Evolutionary conservation across 2,797 vertebrate genomes (phyloP).

Genomic region (Eulemur coronatus): DNA sequence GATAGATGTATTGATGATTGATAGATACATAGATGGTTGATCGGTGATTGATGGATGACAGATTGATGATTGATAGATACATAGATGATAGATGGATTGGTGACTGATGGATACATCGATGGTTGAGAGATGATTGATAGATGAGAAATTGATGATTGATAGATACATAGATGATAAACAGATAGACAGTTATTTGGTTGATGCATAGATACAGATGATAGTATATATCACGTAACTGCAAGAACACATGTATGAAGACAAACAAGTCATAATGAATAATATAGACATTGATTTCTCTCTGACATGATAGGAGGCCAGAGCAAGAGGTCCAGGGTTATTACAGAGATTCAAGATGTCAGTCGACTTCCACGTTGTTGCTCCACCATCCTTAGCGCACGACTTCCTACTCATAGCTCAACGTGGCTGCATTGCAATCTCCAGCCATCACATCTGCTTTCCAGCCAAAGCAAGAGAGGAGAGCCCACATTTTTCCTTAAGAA

Average conservation of each 20-base stretch:
- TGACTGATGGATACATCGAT: not conserved
- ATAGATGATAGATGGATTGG: too few species aligned
- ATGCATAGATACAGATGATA: not conserved
- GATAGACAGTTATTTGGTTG: not conserved
- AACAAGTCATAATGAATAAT: not conserved
- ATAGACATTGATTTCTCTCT: not conserved
- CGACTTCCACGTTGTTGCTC: rapidly evolving
- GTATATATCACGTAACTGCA: not conserved
- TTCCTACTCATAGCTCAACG: rapidly evolving
- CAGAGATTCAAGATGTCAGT: rapidly evolving
- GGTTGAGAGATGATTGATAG: too few species aligned
- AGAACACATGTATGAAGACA: not conserved
- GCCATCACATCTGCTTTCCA: not conserved
- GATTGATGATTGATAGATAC: too few species aligned
- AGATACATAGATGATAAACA: not conserved
- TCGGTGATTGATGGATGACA: not conserved
- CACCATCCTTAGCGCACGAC: rapidly evolving
- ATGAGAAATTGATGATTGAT: too few species aligned
- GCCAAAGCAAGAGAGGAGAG: not conserved
- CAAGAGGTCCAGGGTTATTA: rapidly evolving
- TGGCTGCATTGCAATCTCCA: not conserved
- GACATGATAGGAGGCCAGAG: not conserved
- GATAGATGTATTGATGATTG: not conserved
- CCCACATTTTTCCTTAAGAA: not conserved
- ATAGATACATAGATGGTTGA: not conserved